A percentile compares a stretch with the other conserved stretches of the same genome.
phyloP scores from a whole-genome alignment of 2,113 vertebrate genomes.

The Ciconia boyciana region DNA sequence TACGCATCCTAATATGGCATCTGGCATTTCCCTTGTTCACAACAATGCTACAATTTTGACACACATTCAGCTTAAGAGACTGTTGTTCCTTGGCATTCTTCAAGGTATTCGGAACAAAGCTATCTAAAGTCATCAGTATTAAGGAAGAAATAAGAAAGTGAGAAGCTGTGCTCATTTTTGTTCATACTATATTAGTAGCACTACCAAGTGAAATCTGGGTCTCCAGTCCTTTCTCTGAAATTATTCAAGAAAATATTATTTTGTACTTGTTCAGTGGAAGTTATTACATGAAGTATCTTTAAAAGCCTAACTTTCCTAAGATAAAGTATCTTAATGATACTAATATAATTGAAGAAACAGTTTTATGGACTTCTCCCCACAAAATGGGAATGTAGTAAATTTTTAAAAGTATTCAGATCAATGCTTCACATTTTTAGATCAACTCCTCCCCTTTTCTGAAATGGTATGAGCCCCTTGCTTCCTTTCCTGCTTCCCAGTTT shows the following conservation, averaged over 20 bases:
- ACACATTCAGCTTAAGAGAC: not conserved
- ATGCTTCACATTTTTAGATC: not conserved
- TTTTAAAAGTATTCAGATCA: not conserved
- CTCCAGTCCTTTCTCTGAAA: not conserved
- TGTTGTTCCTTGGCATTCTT: not conserved
- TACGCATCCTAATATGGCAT: not conserved
- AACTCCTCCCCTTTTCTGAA: not conserved
- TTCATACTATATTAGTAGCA: not conserved
- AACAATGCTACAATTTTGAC: not conserved
- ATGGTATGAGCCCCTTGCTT: not conserved
- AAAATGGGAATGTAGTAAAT: not conserved
- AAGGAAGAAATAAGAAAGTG: not conserved
- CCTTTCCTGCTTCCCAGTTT: not conserved
- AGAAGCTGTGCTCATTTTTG: not conserved
- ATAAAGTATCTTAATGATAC: not conserved
- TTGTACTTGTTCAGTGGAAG: not conserved
- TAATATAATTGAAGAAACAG: not conserved
- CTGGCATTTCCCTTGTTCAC: not conserved
- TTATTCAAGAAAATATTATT: not conserved
- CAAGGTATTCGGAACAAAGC: not conserved
- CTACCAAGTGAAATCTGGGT: not conserved
- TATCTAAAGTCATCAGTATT: not conserved
- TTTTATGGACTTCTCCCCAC: not conserved
- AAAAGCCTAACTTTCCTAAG: not conserved
- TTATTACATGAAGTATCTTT: not conserved